These are phyloP conservation scores for Callyntrura guangdongensis DNA, from an alignment of 2,888 invertebrate species.

Conservation along the genomic window DNA sequence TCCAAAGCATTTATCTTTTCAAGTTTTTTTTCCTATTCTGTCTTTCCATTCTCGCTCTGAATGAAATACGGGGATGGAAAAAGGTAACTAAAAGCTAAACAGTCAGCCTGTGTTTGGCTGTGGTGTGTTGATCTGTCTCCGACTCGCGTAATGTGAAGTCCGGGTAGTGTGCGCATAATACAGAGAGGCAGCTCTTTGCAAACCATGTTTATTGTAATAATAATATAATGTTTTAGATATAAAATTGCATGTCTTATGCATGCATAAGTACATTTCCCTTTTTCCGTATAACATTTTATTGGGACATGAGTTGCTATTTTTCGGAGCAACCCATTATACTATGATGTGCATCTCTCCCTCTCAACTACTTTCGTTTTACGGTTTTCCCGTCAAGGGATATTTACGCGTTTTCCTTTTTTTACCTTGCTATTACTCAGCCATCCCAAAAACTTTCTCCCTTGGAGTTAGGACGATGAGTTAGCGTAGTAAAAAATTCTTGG, in stretches of 20 bases:
- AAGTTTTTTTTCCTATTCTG: neutral
- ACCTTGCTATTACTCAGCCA: constrained; percentile 32
- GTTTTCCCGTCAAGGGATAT: constrained; percentile 56
- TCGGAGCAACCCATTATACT: constrained; percentile 26
- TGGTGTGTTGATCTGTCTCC: constrained; percentile 15
- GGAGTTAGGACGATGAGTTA: neutral
- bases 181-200: constrained; percentile 42
- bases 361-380: constrained; percentile 58
- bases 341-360: constrained; percentile 38
- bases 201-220: constrained; percentile 44
- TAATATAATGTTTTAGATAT: constrained; percentile 62
- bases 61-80: constrained; percentile 33
- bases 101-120: neutral
- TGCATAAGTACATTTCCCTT: constrained; percentile 17
- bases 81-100: constrained; percentile 50
- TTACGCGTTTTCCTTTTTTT: constrained; percentile 40
- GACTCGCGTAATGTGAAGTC: no score
- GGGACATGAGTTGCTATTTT: constrained; percentile 20
- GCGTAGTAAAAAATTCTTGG: constrained; percentile 16
- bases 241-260: constrained; percentile 65
- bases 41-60: constrained; percentile 6
- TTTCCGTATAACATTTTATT: constrained; percentile 46
- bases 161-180: constrained; percentile 18
- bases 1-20: constrained; percentile 55
- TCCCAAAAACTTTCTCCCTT: neutral